Evolutionary conservation across 2,797 vertebrate genomes (phyloP), one percentile per base, ranked within the genome.

Genomic region (Pseudochromis fuscus): DNA sequence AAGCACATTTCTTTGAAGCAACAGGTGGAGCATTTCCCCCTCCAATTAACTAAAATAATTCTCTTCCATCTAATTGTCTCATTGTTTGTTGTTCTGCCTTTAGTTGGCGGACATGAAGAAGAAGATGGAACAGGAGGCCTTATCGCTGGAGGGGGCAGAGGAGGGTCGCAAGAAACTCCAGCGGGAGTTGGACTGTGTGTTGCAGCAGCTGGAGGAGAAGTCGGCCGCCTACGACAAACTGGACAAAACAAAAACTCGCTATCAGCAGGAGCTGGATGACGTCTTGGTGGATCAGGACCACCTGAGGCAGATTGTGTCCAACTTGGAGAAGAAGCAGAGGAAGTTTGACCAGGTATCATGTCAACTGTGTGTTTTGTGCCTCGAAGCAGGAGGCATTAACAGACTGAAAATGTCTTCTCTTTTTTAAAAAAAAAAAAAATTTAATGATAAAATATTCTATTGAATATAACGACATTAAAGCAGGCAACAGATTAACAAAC

Each of bases 231-330:
- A 95, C 0, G 97, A 99, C 89, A 99, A 99, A 84, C 88, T 98
- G 88, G 96, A 98, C 64, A 99, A 98, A 93, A 99, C 98, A 0
- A 99, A 97, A 91, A 98, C 94, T 0, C 95, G 98, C 33, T 83
- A 99, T 58, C 97, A 99, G 91, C 96, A 96, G 82, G 98, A 99
- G 92, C 92, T 99, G 78, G 98, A 99, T 0, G 98, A 99, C 87
- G 87, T 98, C 0, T 50, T 95, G n/a, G 95, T 99, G 76, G 96
- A 98, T 77, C 94, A 98, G 67, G 97, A 97, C 87, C 94, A 98
- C 81, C 95, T 97, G 77, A 93, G 97, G 46, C 97, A 98, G 92
- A 94, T 91, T 0, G 95, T 97, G 56, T 96, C 94, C 87, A 98
- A 95, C 89, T 91, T 99, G 74, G 98, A 98, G 92, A 97, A 90